Base-by-base conservation (phyloP, 2,888 invertebrate species). In the Noctuana brunneofusca region DNA sequence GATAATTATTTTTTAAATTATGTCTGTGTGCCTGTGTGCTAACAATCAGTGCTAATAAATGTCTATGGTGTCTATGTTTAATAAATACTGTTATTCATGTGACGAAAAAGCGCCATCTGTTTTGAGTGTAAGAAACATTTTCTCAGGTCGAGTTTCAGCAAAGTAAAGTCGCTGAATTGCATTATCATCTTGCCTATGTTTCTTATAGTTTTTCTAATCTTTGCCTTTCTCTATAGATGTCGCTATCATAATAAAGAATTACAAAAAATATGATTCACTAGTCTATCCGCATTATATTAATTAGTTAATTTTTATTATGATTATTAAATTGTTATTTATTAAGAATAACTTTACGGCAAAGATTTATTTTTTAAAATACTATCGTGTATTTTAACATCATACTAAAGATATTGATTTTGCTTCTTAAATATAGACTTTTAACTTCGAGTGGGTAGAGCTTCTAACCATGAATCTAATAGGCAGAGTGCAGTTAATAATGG, bases 401-500 rank as follows among this genome's bases (percentile, higher is more conserved):
- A n/a, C 48, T 48, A 46, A 35, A 22, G 35, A 50, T 41, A 49
- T 58, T 58, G 20, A 41, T 52, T 60, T 35, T n/a, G 12, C 38
- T 20, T 46, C 12, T 3, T 56, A 56, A 46, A 56, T 56, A 55
- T 43, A 41, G 27, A 55, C 41, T 16, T 22, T 16, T 27, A 49
- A 12, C 20, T 48, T 20, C 12, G 41, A 43, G 48, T 57, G n/a
- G 24, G 3, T 41, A 41, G 41, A 43, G 43, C 62, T 60, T n/a
- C 35, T 60, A 46, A 54, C 35, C 60, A 60, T 60, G 60, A 60
- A 54, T 60, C 54, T 53, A 11, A 41, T 62, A 56, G 41, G 35
- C 20, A 24, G 49, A 50, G 50, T 50, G 63, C 49, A 56, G 63
- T 32, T 56, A 63, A 63, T 63, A 63, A 63, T 56, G 65, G 72